Evolutionary conservation across 2,113 vertebrate species (phyloP).

Genomic region (Prunella fulvescens): DNA sequence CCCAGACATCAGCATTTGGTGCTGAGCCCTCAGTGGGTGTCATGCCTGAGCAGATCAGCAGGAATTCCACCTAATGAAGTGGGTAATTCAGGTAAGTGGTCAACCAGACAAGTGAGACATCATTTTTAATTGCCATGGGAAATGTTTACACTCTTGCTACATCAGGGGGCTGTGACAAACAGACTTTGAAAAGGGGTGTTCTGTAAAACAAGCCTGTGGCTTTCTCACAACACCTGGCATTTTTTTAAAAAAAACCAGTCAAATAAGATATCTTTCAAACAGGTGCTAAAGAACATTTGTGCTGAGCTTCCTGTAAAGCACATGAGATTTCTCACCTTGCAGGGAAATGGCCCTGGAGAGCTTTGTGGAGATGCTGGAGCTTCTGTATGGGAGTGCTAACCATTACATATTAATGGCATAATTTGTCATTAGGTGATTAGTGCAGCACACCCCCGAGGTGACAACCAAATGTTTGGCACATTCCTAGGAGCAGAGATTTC

Average conservation of each 20-base stretch:
- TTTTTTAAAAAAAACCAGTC: not conserved
- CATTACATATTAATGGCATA: not conserved
- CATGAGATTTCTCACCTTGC: not conserved
- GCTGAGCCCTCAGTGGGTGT: not conserved
- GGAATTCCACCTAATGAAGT: slow-evolving; percentile 39
- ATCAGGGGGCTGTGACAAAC: not conserved
- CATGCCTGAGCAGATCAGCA: not conserved
- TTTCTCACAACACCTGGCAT: not conserved
- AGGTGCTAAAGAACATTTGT: not conserved
- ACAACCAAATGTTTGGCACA: not conserved
- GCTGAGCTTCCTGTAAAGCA: not conserved
- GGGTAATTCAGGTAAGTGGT: slow-evolving; percentile 6
- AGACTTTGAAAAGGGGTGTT: not conserved
- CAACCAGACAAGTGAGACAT: not conserved
- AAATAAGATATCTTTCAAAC: not conserved
- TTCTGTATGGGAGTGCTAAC: not conserved
- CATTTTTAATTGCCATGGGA: slow-evolving; percentile 16
- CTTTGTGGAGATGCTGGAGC: not conserved
- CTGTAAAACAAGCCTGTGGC: not conserved
- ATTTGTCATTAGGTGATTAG: slow-evolving; percentile 35
- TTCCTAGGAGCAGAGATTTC: not conserved
- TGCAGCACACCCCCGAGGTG: not conserved
- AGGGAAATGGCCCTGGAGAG: not conserved
- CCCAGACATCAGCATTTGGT: not conserved
- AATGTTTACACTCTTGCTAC: not conserved